Evolutionary conservation across 1,140 invertebrate species (phyloP).

Genomic region (Oryzaephilus surinamensis): DNA sequence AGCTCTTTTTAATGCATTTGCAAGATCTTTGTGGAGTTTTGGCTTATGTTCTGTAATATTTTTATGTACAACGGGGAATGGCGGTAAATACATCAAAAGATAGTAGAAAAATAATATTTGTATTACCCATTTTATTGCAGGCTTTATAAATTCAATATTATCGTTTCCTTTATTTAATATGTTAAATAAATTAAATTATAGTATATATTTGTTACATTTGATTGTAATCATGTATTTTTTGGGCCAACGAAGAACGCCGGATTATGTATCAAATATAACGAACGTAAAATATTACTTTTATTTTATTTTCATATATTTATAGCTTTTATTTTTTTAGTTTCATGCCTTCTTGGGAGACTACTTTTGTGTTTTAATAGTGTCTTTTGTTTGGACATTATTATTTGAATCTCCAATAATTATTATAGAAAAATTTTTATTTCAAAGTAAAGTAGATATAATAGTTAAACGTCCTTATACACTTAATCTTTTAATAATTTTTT

Average conservation of each 20-base stretch:
- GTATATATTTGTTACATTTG: conserved; percentile 3
- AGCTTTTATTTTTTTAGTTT: conserved; percentile 1
- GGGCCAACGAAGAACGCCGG: background rate
- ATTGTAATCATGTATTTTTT: background rate
- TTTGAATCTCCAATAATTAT: conserved; percentile 3
- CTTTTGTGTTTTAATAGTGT: background rate
- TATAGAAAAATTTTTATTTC: conserved; percentile 4
- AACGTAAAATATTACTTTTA: background rate
- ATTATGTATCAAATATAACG: background rate
- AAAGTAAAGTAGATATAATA: too few relatives aligned
- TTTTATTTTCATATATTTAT: background rate
- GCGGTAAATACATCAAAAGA: too few relatives aligned
- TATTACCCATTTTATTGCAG: too few relatives aligned
- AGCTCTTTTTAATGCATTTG: conserved; percentile 5
- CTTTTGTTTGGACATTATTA: conserved; percentile 1
- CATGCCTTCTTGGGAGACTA: conserved; percentile 4
- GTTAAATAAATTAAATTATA: conserved; percentile 5
- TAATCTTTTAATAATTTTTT: too few relatives aligned
- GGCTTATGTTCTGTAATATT: conserved; percentile 2
- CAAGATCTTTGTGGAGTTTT: background rate
- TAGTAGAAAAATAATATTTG: too few relatives aligned
- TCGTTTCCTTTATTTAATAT: conserved; percentile 1
- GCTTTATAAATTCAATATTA: conserved; percentile 1
- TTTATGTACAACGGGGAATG: conserved; percentile 2
- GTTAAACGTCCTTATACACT: too few relatives aligned